A percentile compares a stretch with the other conserved stretches of the same genome.
phyloP scores from a whole-genome alignment of 2,888 invertebrate genomes.

The Drosophila mercatorum region DNA sequence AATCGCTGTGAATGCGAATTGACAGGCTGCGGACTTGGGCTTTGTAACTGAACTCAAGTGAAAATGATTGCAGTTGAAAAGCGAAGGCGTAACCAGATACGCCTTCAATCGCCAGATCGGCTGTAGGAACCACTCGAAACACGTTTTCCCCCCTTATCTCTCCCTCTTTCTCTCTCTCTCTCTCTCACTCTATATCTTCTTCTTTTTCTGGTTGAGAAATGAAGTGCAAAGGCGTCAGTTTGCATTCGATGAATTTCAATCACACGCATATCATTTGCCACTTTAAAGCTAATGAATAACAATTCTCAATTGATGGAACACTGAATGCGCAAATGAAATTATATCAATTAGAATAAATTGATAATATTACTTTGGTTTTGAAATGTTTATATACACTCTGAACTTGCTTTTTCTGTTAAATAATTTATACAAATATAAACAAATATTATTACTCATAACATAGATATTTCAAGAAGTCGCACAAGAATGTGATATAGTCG shows the following conservation, averaged over 20 bases:
- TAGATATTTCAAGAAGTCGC: too few species aligned
- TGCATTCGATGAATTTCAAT: slow-evolving; percentile 75
- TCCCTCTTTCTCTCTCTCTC: too few species aligned
- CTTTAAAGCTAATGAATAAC: slow-evolving; percentile 40
- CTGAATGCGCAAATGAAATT: not conserved
- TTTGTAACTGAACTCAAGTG: slow-evolving; percentile 68
- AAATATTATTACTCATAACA: too few species aligned
- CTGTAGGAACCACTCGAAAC: slow-evolving; percentile 52
- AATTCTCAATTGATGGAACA: slow-evolving; percentile 16
- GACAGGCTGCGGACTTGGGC: slow-evolving; percentile 64
- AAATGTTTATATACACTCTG: not conserved
- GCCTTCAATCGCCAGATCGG: slow-evolving; percentile 69
- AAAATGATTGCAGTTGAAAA: slow-evolving; percentile 74
- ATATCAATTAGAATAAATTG: slow-evolving; percentile 16
- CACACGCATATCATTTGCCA: slow-evolving; percentile 76
- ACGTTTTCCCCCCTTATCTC: slow-evolving; percentile 34
- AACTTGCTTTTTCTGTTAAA: too few species aligned
- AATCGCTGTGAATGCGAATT: slow-evolving; percentile 60
- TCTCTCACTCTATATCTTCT: not conserved
- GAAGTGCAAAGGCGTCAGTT: slow-evolving; percentile 76
- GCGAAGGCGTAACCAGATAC: slow-evolving; percentile 78
- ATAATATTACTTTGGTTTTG: not conserved
- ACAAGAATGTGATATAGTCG: too few species aligned
- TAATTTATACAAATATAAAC: too few species aligned
- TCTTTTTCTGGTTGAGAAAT: slow-evolving; percentile 41